Evolutionary conservation across 1,140 invertebrate genomes (phyloP).

Genomic region (Caenorhabditis briggsae): DNA sequence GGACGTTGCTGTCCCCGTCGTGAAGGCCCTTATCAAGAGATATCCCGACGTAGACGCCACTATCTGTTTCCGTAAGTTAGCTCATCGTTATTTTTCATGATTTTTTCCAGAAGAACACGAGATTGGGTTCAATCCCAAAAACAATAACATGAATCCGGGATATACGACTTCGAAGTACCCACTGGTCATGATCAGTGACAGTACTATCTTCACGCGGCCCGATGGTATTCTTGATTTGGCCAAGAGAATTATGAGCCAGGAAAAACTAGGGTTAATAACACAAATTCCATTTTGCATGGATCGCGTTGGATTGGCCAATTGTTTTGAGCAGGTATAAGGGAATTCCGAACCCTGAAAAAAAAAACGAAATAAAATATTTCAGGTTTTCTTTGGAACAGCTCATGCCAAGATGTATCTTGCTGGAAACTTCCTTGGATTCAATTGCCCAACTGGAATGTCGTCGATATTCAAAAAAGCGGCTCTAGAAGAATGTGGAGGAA

Average conservation of each 20-base stretch:
- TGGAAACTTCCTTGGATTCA: slow-evolving; percentile 90
- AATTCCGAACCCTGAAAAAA: not conserved
- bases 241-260: slow-evolving; percentile 83
- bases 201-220: slow-evolving; percentile 87
- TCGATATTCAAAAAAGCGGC: slow-evolving; percentile 90
- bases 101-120: slow-evolving; percentile 82
- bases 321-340: slow-evolving; percentile 94
- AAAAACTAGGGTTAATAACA: slow-evolving; percentile 92
- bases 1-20: slow-evolving; percentile 90
- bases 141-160: slow-evolving; percentile 97
- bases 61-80: slow-evolving; percentile 85
- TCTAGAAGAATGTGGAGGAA: slow-evolving; percentile 91
- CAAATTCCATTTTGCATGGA: slow-evolving; percentile 97
- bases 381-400: slow-evolving; percentile 96
- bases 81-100: not conserved
- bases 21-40: slow-evolving; percentile 88
- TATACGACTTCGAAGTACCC: slow-evolving; percentile 91
- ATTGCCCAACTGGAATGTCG: slow-evolving; percentile 99
- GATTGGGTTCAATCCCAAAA: slow-evolving; percentile 98
- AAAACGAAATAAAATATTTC: slow-evolving; percentile 61
- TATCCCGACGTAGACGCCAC: slow-evolving; percentile 89
- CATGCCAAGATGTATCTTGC: slow-evolving; percentile 94
- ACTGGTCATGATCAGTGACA: slow-evolving; percentile 93
- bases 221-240: slow-evolving; percentile 97
- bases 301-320: slow-evolving; percentile 91